Evolutionary conservation across 2,113 vertebrate genomes (phyloP).

Genomic region (Elachura formosa): DNA sequence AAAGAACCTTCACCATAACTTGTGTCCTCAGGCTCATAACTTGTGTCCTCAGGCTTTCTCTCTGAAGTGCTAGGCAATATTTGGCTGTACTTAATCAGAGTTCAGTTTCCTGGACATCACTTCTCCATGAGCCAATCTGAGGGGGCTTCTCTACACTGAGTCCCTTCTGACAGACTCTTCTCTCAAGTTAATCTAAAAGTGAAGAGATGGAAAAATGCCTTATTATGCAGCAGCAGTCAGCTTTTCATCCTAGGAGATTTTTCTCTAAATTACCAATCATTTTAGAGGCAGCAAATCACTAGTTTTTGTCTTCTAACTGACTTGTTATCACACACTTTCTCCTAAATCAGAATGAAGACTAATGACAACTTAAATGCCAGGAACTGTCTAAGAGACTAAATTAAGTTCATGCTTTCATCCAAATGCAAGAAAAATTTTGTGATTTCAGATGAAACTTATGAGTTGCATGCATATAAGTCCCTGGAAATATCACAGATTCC

Average conservation of each 20-base stretch:
- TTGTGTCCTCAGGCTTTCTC: neutral
- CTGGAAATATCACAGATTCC: neutral
- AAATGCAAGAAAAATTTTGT: neutral
- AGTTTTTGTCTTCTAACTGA: neutral
- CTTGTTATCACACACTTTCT: neutral
- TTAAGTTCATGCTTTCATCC: neutral
- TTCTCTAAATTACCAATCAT: neutral
- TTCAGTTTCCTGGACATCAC: neutral
- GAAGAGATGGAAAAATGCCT: neutral
- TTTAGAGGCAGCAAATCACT: neutral
- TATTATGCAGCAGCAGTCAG: neutral
- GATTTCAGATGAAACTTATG: neutral
- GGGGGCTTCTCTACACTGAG: neutral
- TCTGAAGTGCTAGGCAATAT: neutral
- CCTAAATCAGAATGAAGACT: neutral
- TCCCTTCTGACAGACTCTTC: neutral
- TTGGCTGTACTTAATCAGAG: neutral
- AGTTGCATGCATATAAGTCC: neutral
- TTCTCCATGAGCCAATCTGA: neutral
- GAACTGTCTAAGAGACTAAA: neutral
- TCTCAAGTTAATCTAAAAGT: neutral
- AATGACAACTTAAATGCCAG: neutral
- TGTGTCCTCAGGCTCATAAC: too few relatives aligned
- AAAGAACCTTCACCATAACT: too few relatives aligned
- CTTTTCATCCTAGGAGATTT: neutral